Conservation (phyloP, 2,888 invertebrate genomes). For the Scaptomyza caliginosa region DNA sequence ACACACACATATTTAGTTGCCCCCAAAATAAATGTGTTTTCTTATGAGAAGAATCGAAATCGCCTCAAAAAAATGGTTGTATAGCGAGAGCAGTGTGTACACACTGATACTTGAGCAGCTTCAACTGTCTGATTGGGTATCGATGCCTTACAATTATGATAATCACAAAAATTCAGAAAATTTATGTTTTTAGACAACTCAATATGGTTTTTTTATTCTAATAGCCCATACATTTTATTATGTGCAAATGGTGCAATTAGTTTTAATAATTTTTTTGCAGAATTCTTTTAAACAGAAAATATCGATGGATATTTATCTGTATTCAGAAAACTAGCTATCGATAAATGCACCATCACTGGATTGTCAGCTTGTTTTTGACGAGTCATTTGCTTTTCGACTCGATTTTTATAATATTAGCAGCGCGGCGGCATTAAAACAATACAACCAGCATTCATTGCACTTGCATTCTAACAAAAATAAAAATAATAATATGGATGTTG, state of each 20-base stretch:
- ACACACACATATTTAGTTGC: constrained; percentile 58
- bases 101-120: constrained; percentile 32
- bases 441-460: constrained; percentile 8
- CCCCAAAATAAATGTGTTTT: constrained; percentile 64
- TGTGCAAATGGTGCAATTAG: neutral
- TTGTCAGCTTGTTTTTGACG: constrained; percentile 67
- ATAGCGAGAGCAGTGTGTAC: constrained; percentile 55
- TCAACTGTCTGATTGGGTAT: constrained; percentile 48
- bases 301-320: constrained; percentile 14
- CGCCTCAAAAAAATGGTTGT: constrained; percentile 63
- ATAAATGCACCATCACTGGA: constrained; percentile 14
- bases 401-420: constrained; percentile 16
- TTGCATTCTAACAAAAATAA: constrained; percentile 1
- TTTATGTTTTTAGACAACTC: neutral
- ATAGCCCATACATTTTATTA: neutral
- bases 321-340: neutral
- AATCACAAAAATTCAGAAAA: neutral
- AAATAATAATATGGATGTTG: constrained; percentile 57
- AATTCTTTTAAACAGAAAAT: neutral
- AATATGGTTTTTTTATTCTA: neutral
- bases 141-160: constrained; percentile 28
- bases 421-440: constrained; percentile 35
- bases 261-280: too few relatives aligned
- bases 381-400: constrained; percentile 59
- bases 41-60: constrained; percentile 65